Percentiles rank a stretch among this genome's conserved stretches.
Evolutionary conservation across 2,888 invertebrate genomes (phyloP).

Genomic region (Eupithecia abbreviata): DNA sequence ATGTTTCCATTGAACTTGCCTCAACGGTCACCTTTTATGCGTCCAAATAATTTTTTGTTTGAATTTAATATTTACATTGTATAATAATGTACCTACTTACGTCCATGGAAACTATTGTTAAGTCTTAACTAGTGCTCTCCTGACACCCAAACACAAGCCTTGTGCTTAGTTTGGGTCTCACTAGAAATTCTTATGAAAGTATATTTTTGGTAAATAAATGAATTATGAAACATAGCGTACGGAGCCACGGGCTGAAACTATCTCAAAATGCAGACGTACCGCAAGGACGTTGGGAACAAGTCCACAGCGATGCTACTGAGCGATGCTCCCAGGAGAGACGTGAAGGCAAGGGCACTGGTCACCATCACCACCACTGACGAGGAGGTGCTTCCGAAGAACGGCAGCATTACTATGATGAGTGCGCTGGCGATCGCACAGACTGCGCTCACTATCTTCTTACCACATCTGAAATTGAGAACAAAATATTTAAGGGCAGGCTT

Average conservation of each 20-base stretch:
- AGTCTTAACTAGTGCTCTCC: no score
- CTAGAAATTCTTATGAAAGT: no score
- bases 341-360: conserved; percentile 80
- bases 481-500: background rate
- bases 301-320: conserved; percentile 86
- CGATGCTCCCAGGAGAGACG: conserved; percentile 84
- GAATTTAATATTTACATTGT: no score
- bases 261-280: conserved; percentile 64
- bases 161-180: no score
- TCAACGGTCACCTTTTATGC: no score
- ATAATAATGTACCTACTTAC: no score
- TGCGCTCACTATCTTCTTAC: conserved; percentile 68
- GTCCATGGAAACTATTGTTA: no score
- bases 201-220: no score
- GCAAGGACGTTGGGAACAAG: conserved; percentile 86
- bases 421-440: conserved; percentile 78
- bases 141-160: no score
- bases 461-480: conserved; percentile 58
- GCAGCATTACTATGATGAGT: conserved; percentile 77
- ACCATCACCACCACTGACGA: conserved; percentile 81
- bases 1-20: no score
- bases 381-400: conserved; percentile 81
- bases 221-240: no score
- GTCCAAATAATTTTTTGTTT: no score
- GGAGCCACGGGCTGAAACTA: background rate